Evolutionary conservation across 2,888 invertebrate species (phyloP).

Genomic region (Pristionchus fissidentatus): DNA sequence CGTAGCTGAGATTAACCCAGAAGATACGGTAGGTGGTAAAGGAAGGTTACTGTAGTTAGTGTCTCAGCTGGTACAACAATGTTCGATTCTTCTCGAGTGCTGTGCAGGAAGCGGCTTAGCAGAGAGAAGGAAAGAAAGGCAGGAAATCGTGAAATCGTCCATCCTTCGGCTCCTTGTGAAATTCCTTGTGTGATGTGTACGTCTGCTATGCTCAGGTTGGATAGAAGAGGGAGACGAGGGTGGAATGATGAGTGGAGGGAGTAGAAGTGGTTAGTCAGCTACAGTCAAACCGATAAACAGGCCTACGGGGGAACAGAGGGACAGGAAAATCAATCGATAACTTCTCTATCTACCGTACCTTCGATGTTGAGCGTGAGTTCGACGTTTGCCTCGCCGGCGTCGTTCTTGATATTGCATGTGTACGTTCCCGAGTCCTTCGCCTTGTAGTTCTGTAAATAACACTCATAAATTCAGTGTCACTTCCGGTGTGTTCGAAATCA

Average conservation of each 20-base stretch:
- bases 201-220: too few relatives aligned
- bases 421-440: constrained; percentile 84
- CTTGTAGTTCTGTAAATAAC: constrained; percentile 74
- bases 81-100: too few relatives aligned
- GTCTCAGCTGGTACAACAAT: background rate
- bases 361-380: constrained; percentile 97
- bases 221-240: background rate
- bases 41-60: background rate
- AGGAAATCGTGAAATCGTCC: too few relatives aligned
- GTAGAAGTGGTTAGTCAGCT: background rate
- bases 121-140: too few relatives aligned
- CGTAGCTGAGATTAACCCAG: too few relatives aligned
- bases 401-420: constrained; percentile 97
- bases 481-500: too few relatives aligned
- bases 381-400: constrained; percentile 95
- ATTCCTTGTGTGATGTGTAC: too few relatives aligned
- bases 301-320: background rate
- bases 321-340: background rate
- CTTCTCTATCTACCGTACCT: too few relatives aligned
- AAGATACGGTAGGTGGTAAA: background rate
- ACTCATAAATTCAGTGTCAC: background rate
- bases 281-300: background rate
- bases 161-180: too few relatives aligned
- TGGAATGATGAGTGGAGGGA: background rate
- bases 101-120: too few relatives aligned